phyloP scores from a whole-genome alignment of 2,888 invertebrate genomes.

The Ptilodon capucinus region DNA sequence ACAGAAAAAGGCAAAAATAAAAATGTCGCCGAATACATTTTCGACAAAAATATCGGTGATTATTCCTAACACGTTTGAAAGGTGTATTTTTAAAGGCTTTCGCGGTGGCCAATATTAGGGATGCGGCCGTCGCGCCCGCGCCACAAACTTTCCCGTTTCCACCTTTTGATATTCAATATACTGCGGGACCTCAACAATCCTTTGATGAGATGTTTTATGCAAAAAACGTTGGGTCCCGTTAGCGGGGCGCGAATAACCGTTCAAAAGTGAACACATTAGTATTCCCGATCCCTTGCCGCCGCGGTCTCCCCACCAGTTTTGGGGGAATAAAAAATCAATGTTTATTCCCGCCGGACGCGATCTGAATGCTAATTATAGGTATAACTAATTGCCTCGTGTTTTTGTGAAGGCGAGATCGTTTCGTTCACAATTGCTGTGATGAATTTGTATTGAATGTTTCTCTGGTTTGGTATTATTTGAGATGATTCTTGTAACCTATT shows the following conservation, averaged over 20 bases:
- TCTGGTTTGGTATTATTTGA: slow-evolving; percentile 26
- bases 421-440: slow-evolving; percentile 41
- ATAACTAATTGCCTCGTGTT: slow-evolving; percentile 76
- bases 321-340: slow-evolving; percentile 82
- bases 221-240: slow-evolving; percentile 79
- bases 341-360: slow-evolving; percentile 76
- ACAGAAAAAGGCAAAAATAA: slow-evolving; percentile 6
- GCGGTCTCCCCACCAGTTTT: slow-evolving; percentile 67
- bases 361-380: slow-evolving; percentile 77
- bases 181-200: slow-evolving; percentile 78
- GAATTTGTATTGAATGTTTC: slow-evolving; percentile 44
- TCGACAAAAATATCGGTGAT: slow-evolving; percentile 43
- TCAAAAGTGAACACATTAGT: slow-evolving; percentile 81
- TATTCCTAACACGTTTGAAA: slow-evolving; percentile 76
- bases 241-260: slow-evolving; percentile 78
- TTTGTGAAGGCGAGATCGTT: slow-evolving; percentile 59
- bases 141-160: slow-evolving; percentile 71
- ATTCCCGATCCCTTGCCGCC: slow-evolving; percentile 67
- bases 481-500: too few relatives aligned
- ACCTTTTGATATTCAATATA: slow-evolving; percentile 83
- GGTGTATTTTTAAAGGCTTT: slow-evolving; percentile 80
- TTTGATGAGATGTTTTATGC: slow-evolving; percentile 83
- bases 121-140: slow-evolving; percentile 62
- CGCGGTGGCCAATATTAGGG: slow-evolving; percentile 72
- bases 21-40: slow-evolving; percentile 33